phyloP scores from a whole-genome alignment of 2,113 vertebrate species.

The Syrmaticus mikado region DNA sequence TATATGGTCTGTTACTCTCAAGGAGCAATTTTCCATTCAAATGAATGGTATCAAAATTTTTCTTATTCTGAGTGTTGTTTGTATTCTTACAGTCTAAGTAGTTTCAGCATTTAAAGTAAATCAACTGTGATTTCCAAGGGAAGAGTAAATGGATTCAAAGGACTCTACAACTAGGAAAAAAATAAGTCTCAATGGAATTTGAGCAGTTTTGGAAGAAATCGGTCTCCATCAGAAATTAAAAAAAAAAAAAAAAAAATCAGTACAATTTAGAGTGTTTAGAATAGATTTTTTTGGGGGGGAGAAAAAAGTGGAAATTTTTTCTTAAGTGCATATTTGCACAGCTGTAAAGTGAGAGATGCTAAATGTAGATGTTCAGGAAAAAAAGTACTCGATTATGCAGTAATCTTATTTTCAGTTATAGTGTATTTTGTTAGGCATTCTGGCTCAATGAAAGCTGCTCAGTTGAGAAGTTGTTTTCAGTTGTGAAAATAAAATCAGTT shows the following conservation, averaged over 20 bases:
- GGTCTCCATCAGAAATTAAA: background rate
- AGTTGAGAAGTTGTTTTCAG: constrained; percentile 27
- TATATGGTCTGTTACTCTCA: background rate
- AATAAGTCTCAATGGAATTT: background rate
- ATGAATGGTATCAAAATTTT: background rate
- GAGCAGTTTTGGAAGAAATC: background rate
- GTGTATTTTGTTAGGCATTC: constrained; percentile 39
- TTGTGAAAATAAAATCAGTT: constrained; percentile 52
- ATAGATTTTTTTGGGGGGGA: background rate
- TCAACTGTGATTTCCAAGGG: background rate
- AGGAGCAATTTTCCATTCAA: background rate
- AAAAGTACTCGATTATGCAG: background rate
- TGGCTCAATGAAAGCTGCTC: background rate
- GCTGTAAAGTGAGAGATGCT: background rate
- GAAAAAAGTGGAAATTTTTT: background rate
- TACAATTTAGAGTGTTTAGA: background rate
- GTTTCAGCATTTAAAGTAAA: background rate
- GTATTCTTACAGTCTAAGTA: background rate
- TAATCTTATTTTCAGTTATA: constrained; percentile 38
- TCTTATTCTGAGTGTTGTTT: background rate
- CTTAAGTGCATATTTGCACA: background rate
- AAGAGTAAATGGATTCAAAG: background rate
- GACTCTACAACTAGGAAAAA: background rate
- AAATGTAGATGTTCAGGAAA: background rate
- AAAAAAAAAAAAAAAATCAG: background rate